Conservation (phyloP, 2,797 vertebrate species). For the Neosilurus mollespiculum region DNA sequence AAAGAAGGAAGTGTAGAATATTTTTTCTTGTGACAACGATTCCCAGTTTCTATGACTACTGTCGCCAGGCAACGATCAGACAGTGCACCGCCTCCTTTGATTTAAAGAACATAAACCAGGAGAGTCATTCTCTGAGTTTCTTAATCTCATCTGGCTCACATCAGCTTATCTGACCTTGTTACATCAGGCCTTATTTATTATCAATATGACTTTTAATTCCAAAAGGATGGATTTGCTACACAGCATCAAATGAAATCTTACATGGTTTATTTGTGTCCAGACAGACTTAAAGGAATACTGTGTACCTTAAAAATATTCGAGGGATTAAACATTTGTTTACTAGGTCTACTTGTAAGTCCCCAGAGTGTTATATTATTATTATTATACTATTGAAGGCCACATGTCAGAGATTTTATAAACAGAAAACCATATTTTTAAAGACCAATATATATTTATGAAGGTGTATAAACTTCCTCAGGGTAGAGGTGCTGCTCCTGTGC, state of each 20-base stretch:
- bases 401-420: not conserved
- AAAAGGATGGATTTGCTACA: not conserved
- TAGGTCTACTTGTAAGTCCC: not conserved
- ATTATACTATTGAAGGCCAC: not conserved
- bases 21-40: conserved; percentile 34
- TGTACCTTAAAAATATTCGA: not conserved
- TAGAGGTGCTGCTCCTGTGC: too few species aligned
- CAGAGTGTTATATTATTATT: not conserved
- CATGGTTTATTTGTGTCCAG: not conserved
- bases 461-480: not conserved
- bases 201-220: not conserved
- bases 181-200: not conserved
- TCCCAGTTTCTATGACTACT: conserved; percentile 50
- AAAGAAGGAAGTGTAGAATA: conserved; percentile 22
- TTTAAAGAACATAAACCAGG: conserved; percentile 23
- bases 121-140: not conserved
- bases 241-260: not conserved
- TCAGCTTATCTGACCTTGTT: not conserved
- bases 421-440: not conserved
- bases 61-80: conserved; percentile 47
- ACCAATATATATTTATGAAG: not conserved
- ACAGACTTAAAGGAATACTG: not conserved
- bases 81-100: conserved; percentile 27
- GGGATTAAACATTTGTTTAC: not conserved
- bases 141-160: not conserved